These are phyloP conservation scores for Orthosia cruda DNA, from an alignment of 2,888 invertebrate genomes.

Conservation along the genomic window DNA sequence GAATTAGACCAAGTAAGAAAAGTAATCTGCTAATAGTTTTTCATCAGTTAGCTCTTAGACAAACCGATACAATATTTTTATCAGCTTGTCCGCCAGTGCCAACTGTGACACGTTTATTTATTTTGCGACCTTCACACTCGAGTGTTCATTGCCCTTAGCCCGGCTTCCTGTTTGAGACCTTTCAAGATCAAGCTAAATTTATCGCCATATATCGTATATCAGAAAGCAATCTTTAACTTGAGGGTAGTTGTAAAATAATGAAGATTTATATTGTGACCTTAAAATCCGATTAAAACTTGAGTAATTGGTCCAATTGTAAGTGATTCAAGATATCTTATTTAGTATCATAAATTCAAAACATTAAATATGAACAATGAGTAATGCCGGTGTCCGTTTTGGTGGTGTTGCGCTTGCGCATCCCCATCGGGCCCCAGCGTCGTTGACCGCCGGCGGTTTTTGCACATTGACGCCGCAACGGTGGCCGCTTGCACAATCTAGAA, in stretches of 20 bases:
- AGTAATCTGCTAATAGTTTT: slow-evolving; percentile 25
- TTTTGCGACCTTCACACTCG: slow-evolving; percentile 81
- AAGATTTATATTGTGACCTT: slow-evolving; percentile 15
- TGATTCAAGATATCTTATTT: slow-evolving; percentile 40
- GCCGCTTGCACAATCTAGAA: slow-evolving; percentile 83
- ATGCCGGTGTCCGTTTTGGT: slow-evolving; percentile 69
- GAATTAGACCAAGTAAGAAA: slow-evolving; percentile 5
- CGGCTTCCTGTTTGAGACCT: slow-evolving; percentile 80
- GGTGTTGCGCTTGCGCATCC: slow-evolving; percentile 78
- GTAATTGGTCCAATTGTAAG: slow-evolving; percentile 11
- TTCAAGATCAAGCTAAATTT: slow-evolving; percentile 75
- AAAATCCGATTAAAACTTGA: slow-evolving; percentile 19
- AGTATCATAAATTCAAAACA: slow-evolving; percentile 51
- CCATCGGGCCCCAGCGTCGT: slow-evolving; percentile 88
- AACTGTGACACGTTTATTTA: slow-evolving; percentile 67
- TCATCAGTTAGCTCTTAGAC: slow-evolving; percentile 12
- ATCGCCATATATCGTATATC: slow-evolving; percentile 71
- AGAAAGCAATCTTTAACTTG: slow-evolving; percentile 60
- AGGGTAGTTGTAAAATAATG: slow-evolving; percentile 30
- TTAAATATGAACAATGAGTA: slow-evolving; percentile 68
- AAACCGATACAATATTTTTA: slow-evolving; percentile 50
- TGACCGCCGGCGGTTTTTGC: slow-evolving; percentile 88
- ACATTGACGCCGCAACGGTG: slow-evolving; percentile 77
- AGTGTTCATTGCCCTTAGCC: slow-evolving; percentile 84
- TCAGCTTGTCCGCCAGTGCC: slow-evolving; percentile 55